phyloP scores from a whole-genome alignment of 2,797 vertebrate species.

The Phrynocephalus guinanensis region DNA sequence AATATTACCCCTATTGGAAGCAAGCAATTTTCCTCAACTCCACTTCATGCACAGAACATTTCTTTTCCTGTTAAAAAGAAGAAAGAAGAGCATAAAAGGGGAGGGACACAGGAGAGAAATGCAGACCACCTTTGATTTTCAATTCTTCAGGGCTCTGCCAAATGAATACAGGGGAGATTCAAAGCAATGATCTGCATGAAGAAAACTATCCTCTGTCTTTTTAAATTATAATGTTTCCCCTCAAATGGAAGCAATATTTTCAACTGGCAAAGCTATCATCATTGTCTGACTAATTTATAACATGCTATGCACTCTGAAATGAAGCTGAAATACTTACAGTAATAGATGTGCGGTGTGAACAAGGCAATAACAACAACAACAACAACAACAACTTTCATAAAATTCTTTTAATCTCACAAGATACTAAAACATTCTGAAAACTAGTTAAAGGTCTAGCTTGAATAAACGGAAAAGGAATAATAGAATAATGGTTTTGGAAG shows the following conservation, averaged over 20 bases:
- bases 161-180: no score
- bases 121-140: no score
- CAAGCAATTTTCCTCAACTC: neutral
- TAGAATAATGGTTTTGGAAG: no score
- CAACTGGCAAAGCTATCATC: slow-evolving; percentile 24
- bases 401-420: slow-evolving; percentile 37
- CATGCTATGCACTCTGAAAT: slow-evolving; percentile 10
- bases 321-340: slow-evolving; percentile 30
- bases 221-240: slow-evolving; percentile 13
- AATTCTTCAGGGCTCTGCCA: no score
- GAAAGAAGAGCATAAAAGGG: neutral
- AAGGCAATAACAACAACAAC: slow-evolving; percentile 3
- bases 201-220: slow-evolving; percentile 6
- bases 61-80: neutral
- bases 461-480: neutral
- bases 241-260: neutral
- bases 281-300: slow-evolving; percentile 33
- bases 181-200: no score
- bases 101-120: no score
- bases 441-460: neutral
- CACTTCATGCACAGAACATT: neutral
- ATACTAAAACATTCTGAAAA: slow-evolving; percentile 21
- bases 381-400: slow-evolving; percentile 9
- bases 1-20: neutral
- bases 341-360: slow-evolving; percentile 6